phyloP scores from a whole-genome alignment of 2,888 invertebrate genomes.

The Clanis bilineata region DNA sequence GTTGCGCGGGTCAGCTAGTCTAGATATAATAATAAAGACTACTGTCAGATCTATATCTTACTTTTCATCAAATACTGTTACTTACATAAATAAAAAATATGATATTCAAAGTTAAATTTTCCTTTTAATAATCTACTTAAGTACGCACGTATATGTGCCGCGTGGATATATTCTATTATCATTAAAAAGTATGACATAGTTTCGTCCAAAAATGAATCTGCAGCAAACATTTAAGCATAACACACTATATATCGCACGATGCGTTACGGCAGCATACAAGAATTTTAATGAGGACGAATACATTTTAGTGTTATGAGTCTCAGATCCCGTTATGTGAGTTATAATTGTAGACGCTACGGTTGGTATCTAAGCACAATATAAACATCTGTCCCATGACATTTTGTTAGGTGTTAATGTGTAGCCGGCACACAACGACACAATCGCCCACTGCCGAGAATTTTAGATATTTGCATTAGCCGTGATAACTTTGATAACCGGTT shows the following conservation, averaged over 20 bases:
- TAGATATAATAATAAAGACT: no score
- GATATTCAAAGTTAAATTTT: not conserved
- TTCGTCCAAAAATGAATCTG: not conserved
- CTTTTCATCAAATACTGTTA: no score
- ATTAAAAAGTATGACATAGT: not conserved
- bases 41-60: no score
- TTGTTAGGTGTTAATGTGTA: not conserved
- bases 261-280: not conserved
- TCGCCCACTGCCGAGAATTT: constrained; percentile 3
- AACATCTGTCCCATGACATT: not conserved
- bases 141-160: not conserved
- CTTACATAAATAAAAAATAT: no score
- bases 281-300: not conserved
- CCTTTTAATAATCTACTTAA: not conserved
- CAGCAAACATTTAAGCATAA: not conserved
- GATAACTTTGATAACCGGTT: constrained; percentile 21
- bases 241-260: not conserved
- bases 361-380: not conserved
- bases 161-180: not conserved
- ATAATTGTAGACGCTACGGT: not conserved
- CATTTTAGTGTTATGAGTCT: not conserved
- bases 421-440: constrained; percentile 4
- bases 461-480: constrained; percentile 9
- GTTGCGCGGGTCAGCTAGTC: no score
- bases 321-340: not conserved